Conservation (phyloP, 1,140 invertebrate species). For the Neodiprion virginianus region DNA sequence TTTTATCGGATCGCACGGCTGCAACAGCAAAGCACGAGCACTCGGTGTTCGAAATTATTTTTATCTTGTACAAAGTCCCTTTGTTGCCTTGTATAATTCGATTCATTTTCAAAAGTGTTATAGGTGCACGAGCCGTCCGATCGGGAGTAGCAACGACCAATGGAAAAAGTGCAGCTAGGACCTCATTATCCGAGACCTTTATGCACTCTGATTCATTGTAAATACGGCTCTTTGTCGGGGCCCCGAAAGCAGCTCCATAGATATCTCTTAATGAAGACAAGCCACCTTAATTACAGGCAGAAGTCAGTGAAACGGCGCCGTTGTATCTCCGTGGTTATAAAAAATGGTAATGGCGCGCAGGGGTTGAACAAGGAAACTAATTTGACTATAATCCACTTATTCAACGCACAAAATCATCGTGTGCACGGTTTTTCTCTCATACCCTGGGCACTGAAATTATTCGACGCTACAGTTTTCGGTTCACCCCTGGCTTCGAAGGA, state of each 20-base stretch:
- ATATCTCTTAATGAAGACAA: slow-evolving; percentile 8
- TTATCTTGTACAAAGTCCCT: too few relatives aligned
- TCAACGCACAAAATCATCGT: too few relatives aligned
- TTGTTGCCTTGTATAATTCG: background rate
- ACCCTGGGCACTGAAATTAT: too few relatives aligned
- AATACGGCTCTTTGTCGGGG: slow-evolving; percentile 2
- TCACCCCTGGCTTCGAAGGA: too few relatives aligned
- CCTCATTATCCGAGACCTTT: background rate
- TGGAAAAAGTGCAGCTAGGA: background rate
- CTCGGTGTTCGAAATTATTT: background rate
- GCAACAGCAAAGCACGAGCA: background rate
- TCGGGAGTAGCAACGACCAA: background rate
- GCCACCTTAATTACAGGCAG: background rate
- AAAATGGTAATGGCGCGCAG: background rate
- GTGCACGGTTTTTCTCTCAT: too few relatives aligned
- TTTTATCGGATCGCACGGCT: background rate
- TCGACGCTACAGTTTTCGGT: too few relatives aligned
- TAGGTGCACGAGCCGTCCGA: background rate
- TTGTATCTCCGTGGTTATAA: background rate
- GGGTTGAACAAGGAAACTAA: too few relatives aligned
- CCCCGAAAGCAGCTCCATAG: background rate
- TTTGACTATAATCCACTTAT: too few relatives aligned
- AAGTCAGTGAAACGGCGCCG: background rate
- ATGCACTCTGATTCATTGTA: slow-evolving; percentile 2
- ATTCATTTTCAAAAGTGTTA: background rate